Conservation (phyloP, 2,113 vertebrate species). For the Pluvianellus socialis region DNA sequence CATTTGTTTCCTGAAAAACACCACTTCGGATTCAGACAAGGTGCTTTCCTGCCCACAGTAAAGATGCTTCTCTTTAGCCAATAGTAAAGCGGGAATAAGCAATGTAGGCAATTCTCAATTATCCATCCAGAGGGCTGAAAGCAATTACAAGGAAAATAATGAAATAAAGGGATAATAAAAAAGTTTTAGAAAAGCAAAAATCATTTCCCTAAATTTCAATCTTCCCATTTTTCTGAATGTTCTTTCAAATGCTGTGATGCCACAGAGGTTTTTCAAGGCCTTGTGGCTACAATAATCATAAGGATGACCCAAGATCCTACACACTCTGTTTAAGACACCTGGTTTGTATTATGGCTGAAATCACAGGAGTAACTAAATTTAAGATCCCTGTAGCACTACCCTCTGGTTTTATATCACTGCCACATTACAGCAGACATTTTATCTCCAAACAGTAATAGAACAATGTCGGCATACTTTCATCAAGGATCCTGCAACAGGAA, state of each 20-base stretch:
- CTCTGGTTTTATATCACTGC: neutral
- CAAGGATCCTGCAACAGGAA: neutral
- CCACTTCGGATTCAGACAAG: neutral
- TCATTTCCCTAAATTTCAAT: neutral
- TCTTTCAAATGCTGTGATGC: neutral
- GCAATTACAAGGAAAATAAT: neutral
- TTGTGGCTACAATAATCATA: neutral
- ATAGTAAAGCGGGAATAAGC: neutral
- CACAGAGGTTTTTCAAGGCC: constrained; percentile 14
- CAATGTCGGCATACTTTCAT: neutral
- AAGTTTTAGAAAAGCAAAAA: neutral
- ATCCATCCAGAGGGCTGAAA: neutral
- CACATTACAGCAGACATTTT: neutral
- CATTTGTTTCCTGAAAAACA: neutral
- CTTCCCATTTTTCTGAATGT: neutral
- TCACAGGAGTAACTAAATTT: neutral
- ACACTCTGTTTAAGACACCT: no score
- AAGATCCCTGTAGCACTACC: neutral
- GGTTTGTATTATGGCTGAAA: neutral
- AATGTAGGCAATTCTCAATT: neutral
- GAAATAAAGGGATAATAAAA: neutral
- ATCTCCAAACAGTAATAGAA: neutral
- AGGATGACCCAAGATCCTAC: neutral
- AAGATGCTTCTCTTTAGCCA: neutral
- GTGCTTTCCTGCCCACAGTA: neutral